These are phyloP conservation scores for Apogon hyalosoma DNA, from an alignment of 2,797 vertebrate species.

Conservation along the genomic window DNA sequence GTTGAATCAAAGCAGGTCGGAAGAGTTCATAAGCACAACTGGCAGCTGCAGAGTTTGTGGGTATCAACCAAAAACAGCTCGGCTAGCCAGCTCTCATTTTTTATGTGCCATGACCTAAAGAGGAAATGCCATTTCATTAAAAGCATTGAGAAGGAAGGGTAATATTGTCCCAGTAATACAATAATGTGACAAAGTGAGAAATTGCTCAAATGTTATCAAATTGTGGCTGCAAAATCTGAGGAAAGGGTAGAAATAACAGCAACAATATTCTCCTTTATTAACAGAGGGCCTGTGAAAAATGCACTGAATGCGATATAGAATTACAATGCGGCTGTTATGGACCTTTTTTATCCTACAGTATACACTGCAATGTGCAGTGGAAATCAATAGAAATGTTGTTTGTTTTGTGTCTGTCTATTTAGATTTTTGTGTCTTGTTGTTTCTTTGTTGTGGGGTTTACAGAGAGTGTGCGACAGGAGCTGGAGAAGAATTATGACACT, in stretches of 20 bases:
- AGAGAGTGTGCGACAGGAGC: no score
- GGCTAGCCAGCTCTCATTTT: constrained; percentile 8
- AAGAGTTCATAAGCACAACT: constrained; percentile 24
- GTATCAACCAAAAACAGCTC: constrained; percentile 22
- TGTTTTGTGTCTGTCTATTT: constrained; percentile 29
- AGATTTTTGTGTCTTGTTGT: constrained; percentile 8
- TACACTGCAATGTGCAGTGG: constrained; percentile 4
- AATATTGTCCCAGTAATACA: constrained; percentile 33
- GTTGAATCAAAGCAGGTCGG: constrained; percentile 31
- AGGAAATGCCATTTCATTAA: constrained; percentile 51
- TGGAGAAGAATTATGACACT: not conserved
- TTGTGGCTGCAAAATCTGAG: constrained; percentile 10
- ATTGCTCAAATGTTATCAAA: constrained; percentile 40
- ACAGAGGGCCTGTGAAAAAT: constrained; percentile 39
- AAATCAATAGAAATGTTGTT: constrained; percentile 38
- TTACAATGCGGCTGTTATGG: constrained; percentile 23
- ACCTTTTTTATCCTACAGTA: constrained; percentile 26
- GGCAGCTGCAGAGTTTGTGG: constrained; percentile 32
- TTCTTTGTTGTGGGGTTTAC: not conserved
- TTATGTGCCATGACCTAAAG: constrained; percentile 36
- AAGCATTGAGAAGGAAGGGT: constrained; percentile 27
- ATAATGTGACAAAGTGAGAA: constrained; percentile 49
- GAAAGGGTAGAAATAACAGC: constrained; percentile 24
- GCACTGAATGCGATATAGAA: constrained; percentile 16
- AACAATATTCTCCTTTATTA: constrained; percentile 35